Base-by-base conservation (phyloP, 2,797 vertebrate genomes). In the Benthosema pterotum region DNA sequence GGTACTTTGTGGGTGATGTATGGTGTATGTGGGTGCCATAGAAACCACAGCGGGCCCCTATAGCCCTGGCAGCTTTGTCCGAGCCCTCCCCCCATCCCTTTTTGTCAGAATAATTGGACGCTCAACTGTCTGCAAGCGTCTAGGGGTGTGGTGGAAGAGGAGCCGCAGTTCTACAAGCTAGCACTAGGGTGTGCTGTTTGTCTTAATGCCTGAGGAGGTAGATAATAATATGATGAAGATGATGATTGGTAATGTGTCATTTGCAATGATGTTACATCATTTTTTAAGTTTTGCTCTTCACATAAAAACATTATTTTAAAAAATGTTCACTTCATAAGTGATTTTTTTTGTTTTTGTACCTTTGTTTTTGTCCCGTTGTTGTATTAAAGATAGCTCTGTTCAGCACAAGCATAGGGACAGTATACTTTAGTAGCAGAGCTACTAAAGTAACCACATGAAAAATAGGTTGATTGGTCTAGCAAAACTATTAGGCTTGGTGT, bases 111-210 rank as follows among this genome's bases (percentile, higher is more conserved):
- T 48, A 54, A 6, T 50, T n/a, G 49, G 47, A 57, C 71, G 67
- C 67, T 52, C 52, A 66, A 50, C 58, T 53, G 56, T 56, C 58
- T 53, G 56, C 58, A 58, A 49, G 60, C 2, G 48, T 15, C 11
- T 54, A 28, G 32, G 13, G 60, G 52, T 42, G 16, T 62, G 55
- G 63, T 47, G 14, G 16, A 14, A 11, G 49, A 57, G 15, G 57
- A 45, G 55, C 12, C 76, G 79, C 51, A 67, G 57, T 80, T 42
- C 42, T 57, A 4, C 45, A 13, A 19, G 18, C 52, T 9, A 77
- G 83, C 85, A 78, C 77, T 53, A 65, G 74, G 63, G 18, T 11
- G 75, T 72, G 71, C 83, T 87, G 80, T 83, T 80, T 50, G 55
- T 60, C 65, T 73, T 57, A 25, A 0, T 52, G 43, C 66, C 11